Evolutionary conservation across 2,888 invertebrate genomes (phyloP).

Genomic region (Hyppa rectilinea): DNA sequence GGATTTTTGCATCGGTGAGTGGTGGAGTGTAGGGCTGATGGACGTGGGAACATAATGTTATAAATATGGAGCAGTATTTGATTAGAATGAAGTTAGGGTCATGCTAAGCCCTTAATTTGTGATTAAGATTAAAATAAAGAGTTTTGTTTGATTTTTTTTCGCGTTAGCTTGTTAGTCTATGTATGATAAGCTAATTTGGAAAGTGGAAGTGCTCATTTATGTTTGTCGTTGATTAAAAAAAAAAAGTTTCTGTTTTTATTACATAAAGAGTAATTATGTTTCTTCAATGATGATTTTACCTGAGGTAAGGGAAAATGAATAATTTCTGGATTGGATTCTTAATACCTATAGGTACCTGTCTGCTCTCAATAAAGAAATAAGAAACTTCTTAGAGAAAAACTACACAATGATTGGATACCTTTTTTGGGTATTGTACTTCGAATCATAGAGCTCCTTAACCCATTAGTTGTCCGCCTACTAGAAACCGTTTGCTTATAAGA

Average conservation of each 20-base stretch:
- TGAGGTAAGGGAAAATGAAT: no score
- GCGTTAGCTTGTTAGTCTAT: not conserved
- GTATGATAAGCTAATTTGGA: no score
- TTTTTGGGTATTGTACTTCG: no score
- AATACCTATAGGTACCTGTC: no score
- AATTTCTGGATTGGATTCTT: no score
- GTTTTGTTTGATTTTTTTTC: not conserved
- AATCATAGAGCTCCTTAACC: no score
- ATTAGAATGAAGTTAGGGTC: conserved; percentile 23
- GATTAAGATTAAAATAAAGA: not conserved
- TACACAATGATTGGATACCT: no score
- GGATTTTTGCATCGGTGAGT: conserved; percentile 70
- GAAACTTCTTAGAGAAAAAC: no score
- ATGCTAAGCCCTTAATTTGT: not conserved
- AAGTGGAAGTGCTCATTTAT: no score
- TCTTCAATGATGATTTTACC: not conserved
- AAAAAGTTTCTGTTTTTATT: not conserved
- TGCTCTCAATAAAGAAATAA: no score
- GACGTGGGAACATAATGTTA: conserved; percentile 38
- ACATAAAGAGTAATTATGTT: not conserved
- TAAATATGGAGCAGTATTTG: conserved; percentile 52
- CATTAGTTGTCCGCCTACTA: no score
- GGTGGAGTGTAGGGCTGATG: conserved; percentile 51
- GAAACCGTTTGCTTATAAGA: no score
- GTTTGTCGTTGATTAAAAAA: not conserved